Evolutionary conservation across 2,888 invertebrate genomes (phyloP), one percentile per base, ranked within the genome.

Genomic region (Notodonta ziczac): DNA sequence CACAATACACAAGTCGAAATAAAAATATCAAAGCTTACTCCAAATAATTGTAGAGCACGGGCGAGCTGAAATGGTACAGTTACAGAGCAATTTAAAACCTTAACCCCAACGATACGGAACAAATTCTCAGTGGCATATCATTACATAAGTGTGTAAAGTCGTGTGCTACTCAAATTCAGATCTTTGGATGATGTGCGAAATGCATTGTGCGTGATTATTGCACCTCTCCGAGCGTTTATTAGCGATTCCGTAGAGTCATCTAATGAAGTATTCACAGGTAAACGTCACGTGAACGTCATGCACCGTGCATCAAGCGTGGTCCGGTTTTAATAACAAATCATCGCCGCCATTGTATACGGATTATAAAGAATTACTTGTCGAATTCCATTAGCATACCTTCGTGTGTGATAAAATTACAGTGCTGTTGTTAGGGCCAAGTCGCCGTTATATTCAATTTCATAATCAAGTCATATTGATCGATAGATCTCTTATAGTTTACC

Each of bases 181-280:
- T 69, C 65, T 57, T 58, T 54, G 63, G 59, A 78, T 82, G 82
- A 83, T 80, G 74, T 77, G 84, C 84, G 52, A 78, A 80, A 80
- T 83, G 81, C 78, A 78, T 86, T 86, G 82, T 85, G 74, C 62
- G 65, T 70, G 76, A 78, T 81, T 83, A 78, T 83, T 81, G 83
- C 83, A 79, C 77, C 79, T 81, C 76, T 73, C 73, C 69, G 72
- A 70, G 14, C 77, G 73, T 81, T 85, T 85, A 87, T 88, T 85
- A 86, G 75, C 78, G 78, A 76, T 86, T 84, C 73, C 80, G 90
- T 84, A 81, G 72, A 88, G 88, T 91, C 91, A 91, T 86, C 88
- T 92, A 89, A 92, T 92, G 89, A 91, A 91, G 89, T 88, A 91
- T 91, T 91, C 87, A 90, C 76, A 73, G 78, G 65, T 78, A 76